These are phyloP conservation scores for Colius striatus DNA, from an alignment of 2,113 vertebrate species.

Conservation along the genomic window DNA sequence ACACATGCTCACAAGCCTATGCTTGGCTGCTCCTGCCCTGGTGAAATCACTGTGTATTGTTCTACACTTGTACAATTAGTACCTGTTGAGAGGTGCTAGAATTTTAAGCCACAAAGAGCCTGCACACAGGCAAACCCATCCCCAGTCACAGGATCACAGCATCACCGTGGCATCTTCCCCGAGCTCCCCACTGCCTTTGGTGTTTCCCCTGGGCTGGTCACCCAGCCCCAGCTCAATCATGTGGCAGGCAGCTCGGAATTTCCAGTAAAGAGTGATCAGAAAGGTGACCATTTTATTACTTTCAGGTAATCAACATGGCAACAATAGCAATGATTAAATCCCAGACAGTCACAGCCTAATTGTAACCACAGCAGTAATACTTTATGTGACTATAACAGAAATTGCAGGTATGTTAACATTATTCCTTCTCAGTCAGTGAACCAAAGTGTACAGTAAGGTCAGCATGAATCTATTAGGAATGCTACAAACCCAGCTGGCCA, in stretches of 20 bases:
- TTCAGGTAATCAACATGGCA: constrained; percentile 16
- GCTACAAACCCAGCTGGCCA: constrained; percentile 18
- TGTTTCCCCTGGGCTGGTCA: background rate
- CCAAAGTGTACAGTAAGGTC: constrained; percentile 43
- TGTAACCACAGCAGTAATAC: background rate
- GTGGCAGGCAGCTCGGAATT: background rate
- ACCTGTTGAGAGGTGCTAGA: background rate
- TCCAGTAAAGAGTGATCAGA: constrained; percentile 9
- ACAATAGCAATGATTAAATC: background rate
- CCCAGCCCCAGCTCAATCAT: background rate
- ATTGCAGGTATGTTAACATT: constrained; percentile 7
- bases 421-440: constrained; percentile 29
- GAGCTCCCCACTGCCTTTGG: background rate
- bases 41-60: background rate
- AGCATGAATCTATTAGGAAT: constrained; percentile 36
- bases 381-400: background rate
- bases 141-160: fast-evolving
- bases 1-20: background rate
- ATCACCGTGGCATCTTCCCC: background rate
- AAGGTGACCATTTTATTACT: constrained; percentile 31
- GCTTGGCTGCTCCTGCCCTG: background rate
- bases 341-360: background rate
- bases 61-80: background rate
- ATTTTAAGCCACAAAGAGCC: background rate
- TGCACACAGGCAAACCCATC: background rate